Base-by-base conservation (phyloP, 2,113 vertebrate species). In the Malaclemys terrapin region DNA sequence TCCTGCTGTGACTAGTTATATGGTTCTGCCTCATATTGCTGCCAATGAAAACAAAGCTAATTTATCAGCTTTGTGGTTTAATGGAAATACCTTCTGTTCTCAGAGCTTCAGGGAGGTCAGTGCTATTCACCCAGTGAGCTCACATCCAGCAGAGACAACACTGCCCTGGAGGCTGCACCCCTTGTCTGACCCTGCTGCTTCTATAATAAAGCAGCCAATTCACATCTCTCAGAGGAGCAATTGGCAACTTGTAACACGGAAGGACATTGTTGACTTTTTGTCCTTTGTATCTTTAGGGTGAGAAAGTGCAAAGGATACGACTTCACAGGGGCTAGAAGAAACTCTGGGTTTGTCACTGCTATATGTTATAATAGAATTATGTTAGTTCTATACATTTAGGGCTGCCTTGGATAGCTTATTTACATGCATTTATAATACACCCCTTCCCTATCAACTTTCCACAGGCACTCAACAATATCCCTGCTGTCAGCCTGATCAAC, bases 41-140 rank as follows among this genome's bases (percentile, higher is more conserved):
- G 87, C 35, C n/a, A 95, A 90, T 72, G 27, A 57, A 80, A n/a
- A 42, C 45, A 88, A 72, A 87, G 47, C 2, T 84, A 78, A 76
- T 52, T 88, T 88, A 81, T 86, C 52, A 83, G 92, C 22, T 29
- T 57, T 92, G 93, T 88, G 35, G 85, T 96, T 94, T 94, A 87
- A 87, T 54, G 24, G 10, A 95, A 96, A 94, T 92, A 85, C 42
- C 69, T 95, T 91, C 31, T 80, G 24, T 25, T 35, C 3, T 35
- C 45, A 82, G n/a, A 22, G 35, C 31, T 76, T 86, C 10, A 84
- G 9, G 78, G 49, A 91, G 24, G 38, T 93, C 82, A 94, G 10
- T 31, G 69, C 20, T 50, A 14, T 91, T 38, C 35, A 69, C 65
- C 52, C 57, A 84, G n/a, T 83, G 8, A 5, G 3, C 10, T 31